These are phyloP conservation scores for Dendrocopos noguchii DNA, from an alignment of 2,113 vertebrate genomes.

Conservation along the genomic window DNA sequence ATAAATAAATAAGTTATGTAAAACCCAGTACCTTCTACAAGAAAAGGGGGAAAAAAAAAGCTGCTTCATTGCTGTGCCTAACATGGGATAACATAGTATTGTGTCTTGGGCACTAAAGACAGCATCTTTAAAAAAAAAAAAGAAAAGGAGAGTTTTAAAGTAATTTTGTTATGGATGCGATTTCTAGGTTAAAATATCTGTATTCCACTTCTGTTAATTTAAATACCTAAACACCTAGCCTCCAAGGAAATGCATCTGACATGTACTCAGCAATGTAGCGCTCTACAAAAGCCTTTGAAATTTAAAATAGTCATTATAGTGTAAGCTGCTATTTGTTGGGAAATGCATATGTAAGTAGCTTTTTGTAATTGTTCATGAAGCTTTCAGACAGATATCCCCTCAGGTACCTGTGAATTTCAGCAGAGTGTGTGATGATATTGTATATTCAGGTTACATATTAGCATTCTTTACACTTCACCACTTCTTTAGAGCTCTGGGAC, in stretches of 20 bases:
- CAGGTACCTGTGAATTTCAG: background rate
- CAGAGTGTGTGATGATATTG: background rate
- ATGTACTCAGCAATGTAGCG: background rate
- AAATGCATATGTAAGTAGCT: background rate
- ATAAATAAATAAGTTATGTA: background rate
- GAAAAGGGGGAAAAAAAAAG: background rate
- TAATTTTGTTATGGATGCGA: background rate
- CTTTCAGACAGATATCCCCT: conserved; percentile 3
- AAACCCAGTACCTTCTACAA: background rate
- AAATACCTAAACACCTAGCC: background rate
- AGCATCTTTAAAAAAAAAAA: background rate
- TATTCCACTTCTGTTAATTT: background rate
- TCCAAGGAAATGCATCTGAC: background rate
- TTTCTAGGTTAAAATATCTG: background rate
- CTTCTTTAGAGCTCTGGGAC: background rate
- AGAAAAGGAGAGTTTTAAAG: background rate
- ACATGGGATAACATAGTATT: background rate
- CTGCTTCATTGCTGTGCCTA: background rate
- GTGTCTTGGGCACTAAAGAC: background rate
- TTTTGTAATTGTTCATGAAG: background rate
- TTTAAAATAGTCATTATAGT: background rate
- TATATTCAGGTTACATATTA: conserved; percentile 25
- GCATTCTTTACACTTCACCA: background rate
- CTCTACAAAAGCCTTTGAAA: background rate
- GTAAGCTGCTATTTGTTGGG: background rate